Conservation (phyloP, 2,888 invertebrate genomes). For the Branchipolynoe longqiensis region DNA sequence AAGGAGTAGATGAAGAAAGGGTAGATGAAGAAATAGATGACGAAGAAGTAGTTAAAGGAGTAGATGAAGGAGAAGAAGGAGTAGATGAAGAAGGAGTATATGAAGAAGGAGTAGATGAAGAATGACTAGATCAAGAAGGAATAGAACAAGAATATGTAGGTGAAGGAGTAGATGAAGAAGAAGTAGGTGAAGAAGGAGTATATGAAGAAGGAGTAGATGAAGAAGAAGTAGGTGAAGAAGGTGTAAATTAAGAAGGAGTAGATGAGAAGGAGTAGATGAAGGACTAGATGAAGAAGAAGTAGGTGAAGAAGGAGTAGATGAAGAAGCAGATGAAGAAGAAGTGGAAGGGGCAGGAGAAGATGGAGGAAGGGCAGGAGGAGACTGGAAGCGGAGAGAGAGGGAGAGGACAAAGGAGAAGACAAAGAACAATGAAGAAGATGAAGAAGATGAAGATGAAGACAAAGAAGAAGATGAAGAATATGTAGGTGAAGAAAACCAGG, state of each 20-base stretch:
- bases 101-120: conserved; percentile 6
- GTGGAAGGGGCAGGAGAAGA: conserved; percentile 49
- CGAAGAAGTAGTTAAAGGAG: conserved; percentile 57
- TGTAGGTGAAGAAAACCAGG: neutral
- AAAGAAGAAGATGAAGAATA: conserved; percentile 56
- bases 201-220: neutral
- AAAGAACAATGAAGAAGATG: conserved; percentile 16
- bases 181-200: neutral
- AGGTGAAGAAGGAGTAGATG: conserved; percentile 36
- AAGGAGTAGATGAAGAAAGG: no score
- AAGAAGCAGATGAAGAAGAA: conserved; percentile 50
- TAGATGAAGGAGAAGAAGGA: conserved; percentile 39
- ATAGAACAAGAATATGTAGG: neutral
- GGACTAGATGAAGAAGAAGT: conserved; percentile 7
- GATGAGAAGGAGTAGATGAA: conserved; percentile 15
- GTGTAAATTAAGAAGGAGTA: conserved; percentile 19
- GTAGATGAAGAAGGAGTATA: conserved; percentile 5
- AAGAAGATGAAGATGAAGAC: conserved; percentile 26
- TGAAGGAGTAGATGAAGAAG: neutral
- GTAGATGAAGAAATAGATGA: conserved; percentile 59
- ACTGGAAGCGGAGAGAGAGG: conserved; percentile 26
- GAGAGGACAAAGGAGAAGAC: neutral
- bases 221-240: conserved; percentile 34
- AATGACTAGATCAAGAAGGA: neutral
- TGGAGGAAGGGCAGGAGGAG: neutral